A percentile compares a stretch with the other conserved stretches of the same genome.
Conservation (phyloP, 2,113 vertebrate species). For the Pachypanchax playfairii region DNA sequence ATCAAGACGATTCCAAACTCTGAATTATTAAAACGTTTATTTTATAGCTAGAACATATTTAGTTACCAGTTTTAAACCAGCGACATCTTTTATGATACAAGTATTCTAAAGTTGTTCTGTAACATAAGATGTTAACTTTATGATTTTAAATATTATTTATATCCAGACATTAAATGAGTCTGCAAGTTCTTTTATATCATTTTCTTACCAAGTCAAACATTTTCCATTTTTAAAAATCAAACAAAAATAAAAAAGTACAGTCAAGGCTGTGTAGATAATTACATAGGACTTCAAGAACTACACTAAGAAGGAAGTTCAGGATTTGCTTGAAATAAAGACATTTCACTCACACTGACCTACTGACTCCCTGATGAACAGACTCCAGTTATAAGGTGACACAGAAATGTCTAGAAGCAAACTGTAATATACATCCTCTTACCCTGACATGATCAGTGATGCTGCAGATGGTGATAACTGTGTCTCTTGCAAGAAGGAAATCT, state of each 20-base stretch:
- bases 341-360: not conserved
- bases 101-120: not conserved
- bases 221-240: not conserved
- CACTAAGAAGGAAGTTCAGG: not conserved
- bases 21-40: not conserved
- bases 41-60: too few species aligned
- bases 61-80: not conserved
- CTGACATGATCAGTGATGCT: constrained; percentile 84
- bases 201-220: too few species aligned
- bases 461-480: constrained; percentile 85
- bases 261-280: too few species aligned
- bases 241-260: not conserved
- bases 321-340: not conserved
- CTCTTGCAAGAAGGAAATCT: constrained; percentile 88
- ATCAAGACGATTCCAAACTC: not conserved
- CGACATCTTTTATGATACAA: not conserved
- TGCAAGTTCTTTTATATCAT: not conserved
- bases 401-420: not conserved
- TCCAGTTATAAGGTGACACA: not conserved
- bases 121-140: too few species aligned
- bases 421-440: constrained; percentile 72
- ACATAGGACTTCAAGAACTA: too few species aligned
- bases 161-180: too few species aligned
- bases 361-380: not conserved
- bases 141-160: too few species aligned